Percentiles rank a stretch among this genome's conserved stretches.
Evolutionary conservation across 2,113 vertebrate species (phyloP).

Genomic region (Hippopotamus amphibius): DNA sequence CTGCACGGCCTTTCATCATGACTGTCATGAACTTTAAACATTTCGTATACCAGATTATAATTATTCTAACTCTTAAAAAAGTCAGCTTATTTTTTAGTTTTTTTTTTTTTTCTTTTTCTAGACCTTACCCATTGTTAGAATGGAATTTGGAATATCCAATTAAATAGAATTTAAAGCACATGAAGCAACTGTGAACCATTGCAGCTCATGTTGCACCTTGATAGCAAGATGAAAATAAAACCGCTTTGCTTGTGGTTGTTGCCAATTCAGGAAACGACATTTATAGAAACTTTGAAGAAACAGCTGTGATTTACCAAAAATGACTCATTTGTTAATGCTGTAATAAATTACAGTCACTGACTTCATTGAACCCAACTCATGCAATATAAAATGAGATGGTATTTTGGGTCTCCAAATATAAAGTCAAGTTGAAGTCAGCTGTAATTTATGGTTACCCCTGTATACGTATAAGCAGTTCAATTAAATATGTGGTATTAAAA

Average conservation of each 20-base stretch:
- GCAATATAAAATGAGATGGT: slow-evolving; percentile 52
- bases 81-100: neutral
- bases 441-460: neutral
- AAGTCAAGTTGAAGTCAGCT: slow-evolving; percentile 52
- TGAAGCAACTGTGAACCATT: neutral
- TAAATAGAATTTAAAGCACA: neutral
- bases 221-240: slow-evolving; percentile 33
- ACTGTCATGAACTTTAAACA: slow-evolving; percentile 61
- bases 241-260: neutral
- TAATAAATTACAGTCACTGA: slow-evolving; percentile 50
- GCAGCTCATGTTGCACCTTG: neutral
- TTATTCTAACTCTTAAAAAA: slow-evolving; percentile 13
- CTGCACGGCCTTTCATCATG: slow-evolving; percentile 12
- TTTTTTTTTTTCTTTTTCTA: neutral
- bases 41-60: neutral
- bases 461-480: neutral
- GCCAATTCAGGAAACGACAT: slow-evolving; percentile 9
- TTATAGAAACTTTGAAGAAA: slow-evolving; percentile 65
- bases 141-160: slow-evolving; percentile 28
- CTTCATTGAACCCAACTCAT: neutral
- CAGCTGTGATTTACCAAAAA: slow-evolving; percentile 51
- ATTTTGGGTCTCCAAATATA: slow-evolving; percentile 40
- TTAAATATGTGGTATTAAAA: neutral
- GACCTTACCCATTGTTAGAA: neutral
- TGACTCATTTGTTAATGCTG: slow-evolving; percentile 60